These are phyloP conservation scores for Scolopax bukidnonensis DNA, from an alignment of 2,797 vertebrate genomes.

Conservation along the genomic window DNA sequence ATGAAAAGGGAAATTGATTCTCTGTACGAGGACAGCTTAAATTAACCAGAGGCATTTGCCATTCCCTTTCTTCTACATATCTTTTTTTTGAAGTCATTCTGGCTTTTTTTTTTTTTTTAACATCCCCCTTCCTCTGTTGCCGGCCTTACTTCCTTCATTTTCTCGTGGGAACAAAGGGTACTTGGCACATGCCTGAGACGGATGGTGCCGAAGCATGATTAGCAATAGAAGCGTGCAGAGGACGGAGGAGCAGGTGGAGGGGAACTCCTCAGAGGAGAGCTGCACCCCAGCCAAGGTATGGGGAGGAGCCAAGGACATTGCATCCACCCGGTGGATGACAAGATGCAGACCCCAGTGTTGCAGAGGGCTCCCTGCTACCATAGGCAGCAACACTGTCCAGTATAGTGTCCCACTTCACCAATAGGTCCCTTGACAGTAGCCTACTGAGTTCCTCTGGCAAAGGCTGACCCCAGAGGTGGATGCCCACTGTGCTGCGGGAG, in stretches of 20 bases:
- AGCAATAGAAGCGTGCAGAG: accelerated
- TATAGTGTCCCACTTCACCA: background rate
- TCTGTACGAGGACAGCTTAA: background rate
- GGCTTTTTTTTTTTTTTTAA: background rate
- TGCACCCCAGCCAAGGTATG: accelerated
- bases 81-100: background rate
- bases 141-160: background rate
- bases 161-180: background rate
- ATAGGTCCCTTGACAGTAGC: background rate
- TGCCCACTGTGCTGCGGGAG: accelerated
- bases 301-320: background rate
- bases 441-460: accelerated
- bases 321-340: background rate
- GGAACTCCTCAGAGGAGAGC: background rate
- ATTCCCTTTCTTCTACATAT: background rate
- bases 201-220: background rate
- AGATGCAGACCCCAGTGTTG: background rate
- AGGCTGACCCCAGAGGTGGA: no score
- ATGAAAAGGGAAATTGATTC: background rate
- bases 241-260: background rate
- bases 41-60: background rate
- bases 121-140: accelerated
- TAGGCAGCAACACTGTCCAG: background rate
- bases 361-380: background rate
- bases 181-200: accelerated